phyloP scores from a whole-genome alignment of 2,797 vertebrate species.

The Dromococcyx pavoninus region DNA sequence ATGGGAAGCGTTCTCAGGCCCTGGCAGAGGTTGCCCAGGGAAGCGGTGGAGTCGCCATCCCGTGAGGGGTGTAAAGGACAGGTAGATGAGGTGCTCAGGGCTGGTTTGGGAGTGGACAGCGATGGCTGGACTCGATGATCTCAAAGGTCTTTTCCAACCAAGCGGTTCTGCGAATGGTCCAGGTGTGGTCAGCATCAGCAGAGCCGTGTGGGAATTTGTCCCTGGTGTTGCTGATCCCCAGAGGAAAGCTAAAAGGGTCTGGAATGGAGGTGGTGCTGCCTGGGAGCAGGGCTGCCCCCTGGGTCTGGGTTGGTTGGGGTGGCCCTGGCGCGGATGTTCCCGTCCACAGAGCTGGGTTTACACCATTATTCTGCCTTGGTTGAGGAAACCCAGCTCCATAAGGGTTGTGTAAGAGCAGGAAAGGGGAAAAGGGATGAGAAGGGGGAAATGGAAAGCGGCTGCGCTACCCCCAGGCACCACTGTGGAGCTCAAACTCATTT shows the following conservation, averaged over 20 bases:
- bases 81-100: no score
- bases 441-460: background rate
- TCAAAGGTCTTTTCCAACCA: no score
- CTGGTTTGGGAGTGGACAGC: no score
- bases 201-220: background rate
- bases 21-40: no score
- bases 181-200: background rate
- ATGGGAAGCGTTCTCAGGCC: no score
- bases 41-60: no score
- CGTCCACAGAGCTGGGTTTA: background rate
- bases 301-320: background rate
- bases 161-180: no score
- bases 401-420: background rate
- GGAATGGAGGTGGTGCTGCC: background rate
- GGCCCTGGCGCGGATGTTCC: background rate
- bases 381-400: background rate
- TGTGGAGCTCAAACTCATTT: background rate
- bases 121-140: no score
- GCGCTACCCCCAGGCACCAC: accelerated
- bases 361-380: background rate
- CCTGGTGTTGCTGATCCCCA: background rate
- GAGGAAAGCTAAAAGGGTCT: background rate
- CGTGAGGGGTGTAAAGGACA: no score
- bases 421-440: background rate
- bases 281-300: background rate